A percentile compares a stretch with the other conserved stretches of the same genome.
phyloP scores from a whole-genome alignment of 92 coral and sea anemone species.

The Heteractis magnifica region DNA sequence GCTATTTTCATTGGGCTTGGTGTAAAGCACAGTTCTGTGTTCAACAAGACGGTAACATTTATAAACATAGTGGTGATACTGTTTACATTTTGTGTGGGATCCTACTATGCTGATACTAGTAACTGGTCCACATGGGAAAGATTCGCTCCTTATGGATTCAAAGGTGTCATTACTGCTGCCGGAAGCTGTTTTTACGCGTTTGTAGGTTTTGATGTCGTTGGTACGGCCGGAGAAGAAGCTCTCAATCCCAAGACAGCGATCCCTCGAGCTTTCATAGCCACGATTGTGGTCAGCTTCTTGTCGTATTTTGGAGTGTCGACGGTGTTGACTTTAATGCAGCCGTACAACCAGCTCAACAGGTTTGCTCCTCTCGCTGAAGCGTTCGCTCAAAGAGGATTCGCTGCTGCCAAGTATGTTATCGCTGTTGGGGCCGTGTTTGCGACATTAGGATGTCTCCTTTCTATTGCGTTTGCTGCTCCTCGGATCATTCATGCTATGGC shows the following conservation, averaged over 20 bases:
- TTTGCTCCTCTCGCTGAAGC: conserved; percentile 81
- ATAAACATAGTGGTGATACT: conserved; percentile 65
- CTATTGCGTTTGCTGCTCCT: conserved; percentile 55
- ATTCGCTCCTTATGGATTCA: conserved; percentile 81
- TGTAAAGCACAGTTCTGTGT: conserved; percentile 55
- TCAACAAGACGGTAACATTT: conserved; percentile 56
- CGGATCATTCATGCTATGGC: conserved; percentile 81
- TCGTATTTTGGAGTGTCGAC: conserved; percentile 71
- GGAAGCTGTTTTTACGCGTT: conserved; percentile 79
- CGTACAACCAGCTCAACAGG: conserved; percentile 53
- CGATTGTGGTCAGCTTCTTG: conserved; percentile 50
- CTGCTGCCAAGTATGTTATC: conserved; percentile 61
- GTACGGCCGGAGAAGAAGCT: conserved; percentile 78
- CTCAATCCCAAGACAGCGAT: conserved; percentile 72
- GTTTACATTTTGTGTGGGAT: conserved; percentile 63
- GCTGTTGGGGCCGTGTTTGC: conserved; percentile 80
- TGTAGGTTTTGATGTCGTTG: conserved; percentile 81
- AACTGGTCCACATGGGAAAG: conserved; percentile 66
- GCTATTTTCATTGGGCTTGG: conserved; percentile 67
- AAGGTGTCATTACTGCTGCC: conserved; percentile 70
- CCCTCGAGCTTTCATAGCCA: conserved; percentile 66
- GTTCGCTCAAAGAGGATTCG: conserved; percentile 60
- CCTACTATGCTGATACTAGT: conserved; percentile 43
- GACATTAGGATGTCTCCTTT: conserved; percentile 51
- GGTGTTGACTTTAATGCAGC: conserved; percentile 67